A percentile compares a stretch with the other conserved stretches of the same genome.
phyloP scores from a whole-genome alignment of 2,797 vertebrate genomes.

The Phylloscopus collybita region DNA sequence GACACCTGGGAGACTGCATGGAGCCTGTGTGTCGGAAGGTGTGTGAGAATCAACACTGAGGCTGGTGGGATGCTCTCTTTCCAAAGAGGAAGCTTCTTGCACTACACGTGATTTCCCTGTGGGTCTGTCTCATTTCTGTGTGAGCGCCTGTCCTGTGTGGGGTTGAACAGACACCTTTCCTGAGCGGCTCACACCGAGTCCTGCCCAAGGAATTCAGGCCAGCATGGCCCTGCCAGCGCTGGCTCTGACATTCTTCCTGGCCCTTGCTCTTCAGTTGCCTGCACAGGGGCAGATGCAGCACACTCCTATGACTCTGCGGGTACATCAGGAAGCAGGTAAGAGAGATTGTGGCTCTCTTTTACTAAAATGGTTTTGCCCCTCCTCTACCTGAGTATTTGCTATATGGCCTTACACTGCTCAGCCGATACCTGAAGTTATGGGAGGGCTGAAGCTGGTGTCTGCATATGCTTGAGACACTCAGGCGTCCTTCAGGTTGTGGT shows the following conservation, averaged over 20 bases:
- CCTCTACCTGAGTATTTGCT: accelerated
- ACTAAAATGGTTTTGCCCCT: neutral
- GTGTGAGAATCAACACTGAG: neutral
- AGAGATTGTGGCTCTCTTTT: neutral
- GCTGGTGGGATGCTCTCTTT: accelerated
- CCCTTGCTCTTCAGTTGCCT: neutral
- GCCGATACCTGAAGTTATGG: neutral
- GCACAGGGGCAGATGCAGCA: accelerated
- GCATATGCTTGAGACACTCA: neutral
- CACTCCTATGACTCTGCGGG: accelerated
- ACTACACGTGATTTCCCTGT: neutral
- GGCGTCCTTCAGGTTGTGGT: no score
- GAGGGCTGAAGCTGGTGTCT: neutral
- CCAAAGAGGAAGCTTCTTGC: slow-evolving; percentile 33
- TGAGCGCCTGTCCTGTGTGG: neutral
- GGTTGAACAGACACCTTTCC: neutral
- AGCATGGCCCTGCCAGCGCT: neutral
- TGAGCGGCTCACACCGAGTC: accelerated
- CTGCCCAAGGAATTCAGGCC: accelerated
- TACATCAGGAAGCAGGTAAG: neutral
- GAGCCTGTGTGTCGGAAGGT: neutral
- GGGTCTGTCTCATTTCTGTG: neutral
- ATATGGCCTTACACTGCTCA: accelerated
- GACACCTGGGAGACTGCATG: neutral
- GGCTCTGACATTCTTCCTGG: neutral